Percentiles rank a stretch among this genome's conserved stretches.
Evolutionary conservation across 2,113 vertebrate genomes (phyloP).

Genomic region (Pelmatolapia mariae): DNA sequence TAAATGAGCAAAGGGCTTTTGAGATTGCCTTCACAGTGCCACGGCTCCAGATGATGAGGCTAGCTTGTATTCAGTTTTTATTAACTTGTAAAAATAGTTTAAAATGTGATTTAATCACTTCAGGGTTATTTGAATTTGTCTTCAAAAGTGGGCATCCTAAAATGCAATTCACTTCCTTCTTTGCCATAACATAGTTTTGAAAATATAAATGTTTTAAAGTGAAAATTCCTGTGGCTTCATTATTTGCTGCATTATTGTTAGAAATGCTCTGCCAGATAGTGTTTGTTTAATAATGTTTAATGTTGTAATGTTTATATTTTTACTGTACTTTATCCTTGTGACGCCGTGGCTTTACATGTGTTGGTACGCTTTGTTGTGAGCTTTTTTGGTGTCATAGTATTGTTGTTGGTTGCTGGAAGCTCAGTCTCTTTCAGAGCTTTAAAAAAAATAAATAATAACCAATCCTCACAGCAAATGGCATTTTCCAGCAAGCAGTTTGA

Average conservation of each 20-base stretch:
- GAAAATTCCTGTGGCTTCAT: neutral
- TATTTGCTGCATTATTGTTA: neutral
- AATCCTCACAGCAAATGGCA: neutral
- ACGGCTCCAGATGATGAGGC: neutral
- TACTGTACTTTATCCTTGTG: neutral
- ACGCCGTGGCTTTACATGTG: neutral
- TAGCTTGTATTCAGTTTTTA: neutral
- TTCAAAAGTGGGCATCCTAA: neutral
- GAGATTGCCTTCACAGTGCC: neutral
- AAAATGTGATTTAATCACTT: neutral
- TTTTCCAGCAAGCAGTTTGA: neutral
- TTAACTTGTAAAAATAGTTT: neutral
- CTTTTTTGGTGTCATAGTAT: neutral
- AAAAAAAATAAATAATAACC: neutral
- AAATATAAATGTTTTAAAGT: neutral
- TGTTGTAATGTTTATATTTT: neutral
- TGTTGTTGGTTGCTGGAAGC: neutral
- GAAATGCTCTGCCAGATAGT: neutral
- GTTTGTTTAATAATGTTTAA: neutral
- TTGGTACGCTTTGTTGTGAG: neutral
- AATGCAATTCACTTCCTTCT: neutral
- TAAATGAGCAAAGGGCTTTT: neutral
- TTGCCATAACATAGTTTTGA: neutral
- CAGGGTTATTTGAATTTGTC: neutral
- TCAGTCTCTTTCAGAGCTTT: neutral